phyloP scores from a whole-genome alignment of 2,113 vertebrate species.

The Dascyllus trimaculatus region DNA sequence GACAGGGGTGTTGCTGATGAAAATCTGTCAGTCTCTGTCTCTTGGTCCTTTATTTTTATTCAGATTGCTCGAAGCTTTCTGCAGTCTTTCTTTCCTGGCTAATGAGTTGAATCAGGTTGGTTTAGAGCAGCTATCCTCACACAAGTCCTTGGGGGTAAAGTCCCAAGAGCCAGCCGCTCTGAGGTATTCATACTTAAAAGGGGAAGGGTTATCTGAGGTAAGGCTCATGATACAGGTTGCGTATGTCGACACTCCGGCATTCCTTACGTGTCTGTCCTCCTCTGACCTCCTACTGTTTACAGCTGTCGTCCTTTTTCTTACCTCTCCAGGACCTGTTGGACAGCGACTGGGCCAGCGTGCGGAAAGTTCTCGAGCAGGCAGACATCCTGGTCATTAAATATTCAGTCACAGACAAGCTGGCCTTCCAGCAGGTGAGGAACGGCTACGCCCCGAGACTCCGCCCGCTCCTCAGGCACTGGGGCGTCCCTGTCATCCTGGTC shows the following conservation, averaged over 20 bases:
- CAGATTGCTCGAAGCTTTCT: constrained; percentile 47
- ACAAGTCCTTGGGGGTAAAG: constrained; percentile 40
- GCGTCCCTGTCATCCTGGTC: constrained; percentile 93
- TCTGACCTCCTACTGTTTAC: constrained; percentile 1
- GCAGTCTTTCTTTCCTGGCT: constrained; percentile 20
- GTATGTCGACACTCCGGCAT: background rate
- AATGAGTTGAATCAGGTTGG: constrained; percentile 54
- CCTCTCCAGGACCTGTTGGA: constrained; percentile 91
- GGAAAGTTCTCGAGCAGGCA: constrained; percentile 90
- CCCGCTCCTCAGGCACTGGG: constrained; percentile 89
- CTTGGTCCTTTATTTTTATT: constrained; percentile 46
- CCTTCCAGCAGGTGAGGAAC: constrained; percentile 94
- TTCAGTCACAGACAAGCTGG: constrained; percentile 93
- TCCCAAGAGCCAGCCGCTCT: constrained; percentile 22
- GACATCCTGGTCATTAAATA: constrained; percentile 98
- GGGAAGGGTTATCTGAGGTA: constrained; percentile 33
- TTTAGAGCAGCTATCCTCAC: constrained; percentile 42
- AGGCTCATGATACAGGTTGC: background rate
- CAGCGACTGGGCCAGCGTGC: constrained; percentile 93
- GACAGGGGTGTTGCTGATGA: constrained; percentile 30
- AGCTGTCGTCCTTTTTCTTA: constrained; percentile 11
- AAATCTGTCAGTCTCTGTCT: constrained; percentile 55
- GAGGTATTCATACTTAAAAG: constrained; percentile 50
- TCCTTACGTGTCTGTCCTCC: background rate
- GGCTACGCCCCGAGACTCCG: constrained; percentile 93